These are phyloP conservation scores for Caenorhabditis latens DNA, from an alignment of 1,140 invertebrate genomes.

Conservation along the genomic window DNA sequence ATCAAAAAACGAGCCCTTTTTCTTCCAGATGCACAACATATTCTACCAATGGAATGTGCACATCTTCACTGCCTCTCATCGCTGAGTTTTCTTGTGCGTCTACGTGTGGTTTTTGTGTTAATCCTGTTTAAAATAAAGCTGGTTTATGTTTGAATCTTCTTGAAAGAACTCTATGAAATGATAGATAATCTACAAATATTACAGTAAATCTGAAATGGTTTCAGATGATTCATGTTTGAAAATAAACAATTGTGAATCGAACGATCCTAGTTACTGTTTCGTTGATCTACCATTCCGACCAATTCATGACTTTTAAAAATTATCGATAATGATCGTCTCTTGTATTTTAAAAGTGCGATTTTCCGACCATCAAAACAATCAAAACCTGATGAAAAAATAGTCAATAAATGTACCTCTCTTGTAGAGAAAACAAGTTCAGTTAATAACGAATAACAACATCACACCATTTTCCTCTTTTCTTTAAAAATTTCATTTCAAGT, in stretches of 20 bases:
- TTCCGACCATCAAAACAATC: neutral
- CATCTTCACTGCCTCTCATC: neutral
- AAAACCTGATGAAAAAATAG: neutral
- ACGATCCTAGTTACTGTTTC: too few species aligned
- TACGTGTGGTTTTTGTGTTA: conserved; percentile 14
- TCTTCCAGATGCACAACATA: conserved; percentile 10
- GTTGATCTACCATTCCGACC: too few species aligned
- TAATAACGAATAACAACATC: neutral
- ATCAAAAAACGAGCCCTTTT: neutral
- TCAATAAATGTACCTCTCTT: neutral
- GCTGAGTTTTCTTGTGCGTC: conserved; percentile 12
- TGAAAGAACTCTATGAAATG: too few species aligned
- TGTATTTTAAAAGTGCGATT: neutral
- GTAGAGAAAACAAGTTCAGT: neutral
- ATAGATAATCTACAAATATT: too few species aligned
- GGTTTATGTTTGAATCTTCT: neutral
- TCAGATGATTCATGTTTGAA: too few species aligned
- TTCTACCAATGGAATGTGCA: conserved; percentile 18
- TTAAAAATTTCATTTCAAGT: neutral
- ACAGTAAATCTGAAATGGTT: too few species aligned
- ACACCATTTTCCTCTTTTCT: neutral
- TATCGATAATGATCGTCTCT: too few species aligned
- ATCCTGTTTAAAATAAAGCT: conserved; percentile 26
- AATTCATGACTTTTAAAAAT: too few species aligned
- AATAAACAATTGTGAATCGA: too few species aligned